Percentiles rank a stretch among this genome's conserved stretches.
phyloP scores from a whole-genome alignment of 2,797 vertebrate genomes.

The Pelodytes ibericus region DNA sequence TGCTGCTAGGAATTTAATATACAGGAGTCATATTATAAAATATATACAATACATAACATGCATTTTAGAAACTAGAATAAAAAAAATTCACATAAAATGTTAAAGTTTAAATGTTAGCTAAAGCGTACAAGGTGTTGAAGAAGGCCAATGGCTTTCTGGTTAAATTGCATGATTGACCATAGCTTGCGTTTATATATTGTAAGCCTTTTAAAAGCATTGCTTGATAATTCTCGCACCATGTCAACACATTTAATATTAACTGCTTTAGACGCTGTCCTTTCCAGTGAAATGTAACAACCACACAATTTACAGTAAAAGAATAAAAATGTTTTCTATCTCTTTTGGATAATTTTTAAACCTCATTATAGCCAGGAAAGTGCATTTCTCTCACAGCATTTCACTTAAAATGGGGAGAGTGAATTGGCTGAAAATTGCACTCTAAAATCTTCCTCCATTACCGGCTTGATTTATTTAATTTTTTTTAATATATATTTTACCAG shows the following conservation, averaged over 20 bases:
- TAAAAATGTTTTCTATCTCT: slow-evolving; percentile 53
- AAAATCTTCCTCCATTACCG: slow-evolving; percentile 26
- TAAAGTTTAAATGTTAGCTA: slow-evolving; percentile 32
- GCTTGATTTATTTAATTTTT: neutral
- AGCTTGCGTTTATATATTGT: slow-evolving; percentile 43
- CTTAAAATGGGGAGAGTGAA: slow-evolving; percentile 43
- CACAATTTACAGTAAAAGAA: slow-evolving; percentile 52
- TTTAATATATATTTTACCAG: too few species aligned
- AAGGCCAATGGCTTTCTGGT: slow-evolving; percentile 32
- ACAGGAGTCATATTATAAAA: too few species aligned
- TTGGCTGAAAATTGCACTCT: slow-evolving; percentile 39
- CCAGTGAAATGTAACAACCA: slow-evolving; percentile 32
- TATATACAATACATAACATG: too few species aligned
- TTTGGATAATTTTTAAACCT: slow-evolving; percentile 53
- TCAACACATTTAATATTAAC: slow-evolving; percentile 45
- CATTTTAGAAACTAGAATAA: neutral
- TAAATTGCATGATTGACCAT: slow-evolving; percentile 33
- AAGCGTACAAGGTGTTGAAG: slow-evolving; percentile 24
- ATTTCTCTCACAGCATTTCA: slow-evolving; percentile 46
- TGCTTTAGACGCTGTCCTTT: slow-evolving; percentile 41
- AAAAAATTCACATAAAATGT: neutral
- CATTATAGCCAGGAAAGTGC: slow-evolving; percentile 47
- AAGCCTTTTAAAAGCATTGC: slow-evolving; percentile 48
- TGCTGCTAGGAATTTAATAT: neutral
- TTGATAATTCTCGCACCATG: slow-evolving; percentile 44